Conservation (phyloP, 2,797 vertebrate genomes). For the Pipistrellus nathusii region DNA sequence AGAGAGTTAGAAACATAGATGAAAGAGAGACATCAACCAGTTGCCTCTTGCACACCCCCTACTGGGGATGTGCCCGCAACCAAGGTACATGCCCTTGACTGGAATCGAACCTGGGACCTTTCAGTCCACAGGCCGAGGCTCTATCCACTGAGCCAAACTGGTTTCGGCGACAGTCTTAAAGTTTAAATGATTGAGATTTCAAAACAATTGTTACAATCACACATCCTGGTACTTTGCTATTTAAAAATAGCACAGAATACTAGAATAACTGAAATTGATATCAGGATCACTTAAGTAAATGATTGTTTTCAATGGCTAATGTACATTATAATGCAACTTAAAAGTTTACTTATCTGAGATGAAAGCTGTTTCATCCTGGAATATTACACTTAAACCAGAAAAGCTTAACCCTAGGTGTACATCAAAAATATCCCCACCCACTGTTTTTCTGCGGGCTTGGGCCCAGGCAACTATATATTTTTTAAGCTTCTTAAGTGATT, state of each 20-base stretch:
- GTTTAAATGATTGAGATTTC: constrained; percentile 27
- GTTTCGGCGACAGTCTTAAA: not conserved
- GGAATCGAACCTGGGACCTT: no score
- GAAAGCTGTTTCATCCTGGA: not conserved
- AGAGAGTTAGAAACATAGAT: no score
- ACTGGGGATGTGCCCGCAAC: no score
- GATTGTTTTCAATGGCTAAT: not conserved
- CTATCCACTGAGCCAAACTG: no score
- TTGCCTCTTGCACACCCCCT: no score
- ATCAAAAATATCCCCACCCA: not conserved
- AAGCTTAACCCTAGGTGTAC: not conserved
- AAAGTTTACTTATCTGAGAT: not conserved
- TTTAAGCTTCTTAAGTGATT: constrained; percentile 9
- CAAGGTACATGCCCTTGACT: no score
- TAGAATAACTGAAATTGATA: constrained; percentile 35
- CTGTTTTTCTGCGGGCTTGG: not conserved
- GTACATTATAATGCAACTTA: not conserved
- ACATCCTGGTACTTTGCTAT: constrained; percentile 50
- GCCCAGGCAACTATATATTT: not conserved
- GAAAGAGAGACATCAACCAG: no score
- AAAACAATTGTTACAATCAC: constrained; percentile 41
- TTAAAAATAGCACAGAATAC: constrained; percentile 40
- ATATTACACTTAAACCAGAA: not conserved
- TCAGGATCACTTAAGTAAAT: not conserved
- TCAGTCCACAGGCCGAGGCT: no score